Evolutionary conservation across 2,113 vertebrate species (phyloP).

Genomic region (Pelecanoides urinatrix): DNA sequence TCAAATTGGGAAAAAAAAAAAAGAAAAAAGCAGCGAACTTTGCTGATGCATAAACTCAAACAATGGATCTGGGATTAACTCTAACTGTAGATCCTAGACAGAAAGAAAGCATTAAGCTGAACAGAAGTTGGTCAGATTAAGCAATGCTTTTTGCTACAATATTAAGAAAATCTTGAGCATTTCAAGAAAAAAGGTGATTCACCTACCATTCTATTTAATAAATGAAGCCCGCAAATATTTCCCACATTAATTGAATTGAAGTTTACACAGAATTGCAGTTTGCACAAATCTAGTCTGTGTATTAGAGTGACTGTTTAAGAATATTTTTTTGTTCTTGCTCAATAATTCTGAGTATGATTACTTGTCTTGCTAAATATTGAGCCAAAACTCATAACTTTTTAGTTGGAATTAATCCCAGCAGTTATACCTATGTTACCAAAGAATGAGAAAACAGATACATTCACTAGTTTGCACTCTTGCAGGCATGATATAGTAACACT

Average conservation of each 20-base stretch:
- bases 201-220: not conserved
- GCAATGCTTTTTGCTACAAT: not conserved
- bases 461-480: not conserved
- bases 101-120: not conserved
- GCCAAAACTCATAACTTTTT: not conserved
- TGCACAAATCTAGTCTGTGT: not conserved
- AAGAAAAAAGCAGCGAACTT: not conserved
- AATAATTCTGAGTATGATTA: not conserved
- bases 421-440: not conserved
- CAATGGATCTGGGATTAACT: not conserved
- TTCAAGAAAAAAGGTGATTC: not conserved
- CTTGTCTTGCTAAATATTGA: not conserved
- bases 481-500: not conserved
- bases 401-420: not conserved
- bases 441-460: not conserved
- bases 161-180: not conserved
- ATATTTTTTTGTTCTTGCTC: not conserved
- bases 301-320: not conserved
- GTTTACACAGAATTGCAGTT: not conserved
- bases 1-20: not conserved
- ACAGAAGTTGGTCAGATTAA: not conserved
- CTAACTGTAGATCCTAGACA: not conserved
- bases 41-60: not conserved
- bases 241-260: not conserved
- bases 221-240: not conserved